These are phyloP conservation scores for Epinephelus cyanopodus DNA, from an alignment of 2,113 vertebrate species.

Conservation along the genomic window DNA sequence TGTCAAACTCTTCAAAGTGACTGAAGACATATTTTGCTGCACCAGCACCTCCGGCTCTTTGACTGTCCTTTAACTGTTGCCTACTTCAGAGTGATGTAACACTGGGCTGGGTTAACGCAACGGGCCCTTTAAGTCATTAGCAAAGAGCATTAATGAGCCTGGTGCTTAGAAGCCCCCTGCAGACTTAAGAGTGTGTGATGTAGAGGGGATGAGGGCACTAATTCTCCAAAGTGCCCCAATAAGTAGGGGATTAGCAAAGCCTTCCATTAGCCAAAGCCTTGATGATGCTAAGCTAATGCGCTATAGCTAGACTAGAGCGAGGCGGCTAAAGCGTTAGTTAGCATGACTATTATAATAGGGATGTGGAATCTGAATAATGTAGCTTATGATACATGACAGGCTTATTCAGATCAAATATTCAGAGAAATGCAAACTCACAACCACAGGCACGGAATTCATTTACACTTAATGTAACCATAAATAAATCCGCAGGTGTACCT, in stretches of 20 bases:
- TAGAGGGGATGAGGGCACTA: conserved; percentile 76
- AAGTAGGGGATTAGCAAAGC: conserved; percentile 76
- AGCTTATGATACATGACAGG: conserved; percentile 8
- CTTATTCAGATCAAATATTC: conserved; percentile 31
- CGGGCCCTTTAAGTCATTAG: conserved; percentile 67
- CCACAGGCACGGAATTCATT: neutral
- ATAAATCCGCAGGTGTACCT: conserved; percentile 7
- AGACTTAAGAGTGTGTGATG: conserved; percentile 69
- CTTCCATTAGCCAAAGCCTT: conserved; percentile 75
- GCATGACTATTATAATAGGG: conserved; percentile 38
- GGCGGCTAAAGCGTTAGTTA: conserved; percentile 40
- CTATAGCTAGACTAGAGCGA: conserved; percentile 44
- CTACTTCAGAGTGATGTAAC: conserved; percentile 60
- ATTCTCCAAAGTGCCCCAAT: conserved; percentile 80
- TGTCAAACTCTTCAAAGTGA: conserved; percentile 22
- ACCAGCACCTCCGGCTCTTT: conserved; percentile 10
- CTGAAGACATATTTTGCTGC: conserved; percentile 4
- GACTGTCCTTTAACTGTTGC: conserved; percentile 42
- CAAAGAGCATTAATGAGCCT: conserved; percentile 69
- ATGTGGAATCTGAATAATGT: conserved; percentile 34
- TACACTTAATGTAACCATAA: neutral
- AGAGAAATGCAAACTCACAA: conserved; percentile 6
- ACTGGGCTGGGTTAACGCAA: conserved; percentile 49
- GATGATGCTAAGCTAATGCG: conserved; percentile 76
- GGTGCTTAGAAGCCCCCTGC: conserved; percentile 62